Evolutionary conservation across 2,888 invertebrate genomes (phyloP).

Genomic region (Volucella inanis): DNA sequence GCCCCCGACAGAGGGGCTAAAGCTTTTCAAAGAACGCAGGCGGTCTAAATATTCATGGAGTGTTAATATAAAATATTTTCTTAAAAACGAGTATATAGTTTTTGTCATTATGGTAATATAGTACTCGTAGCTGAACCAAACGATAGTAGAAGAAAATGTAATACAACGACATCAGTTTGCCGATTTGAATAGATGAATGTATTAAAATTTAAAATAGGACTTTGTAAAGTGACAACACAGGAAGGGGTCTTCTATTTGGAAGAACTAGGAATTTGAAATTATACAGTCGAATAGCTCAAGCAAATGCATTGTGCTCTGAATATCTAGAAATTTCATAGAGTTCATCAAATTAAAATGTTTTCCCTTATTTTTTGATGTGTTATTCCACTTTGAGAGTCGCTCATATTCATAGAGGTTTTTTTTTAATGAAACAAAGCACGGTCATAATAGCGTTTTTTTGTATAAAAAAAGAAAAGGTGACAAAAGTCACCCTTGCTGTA

Average conservation of each 20-base stretch:
- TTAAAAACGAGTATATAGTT: conserved; percentile 7
- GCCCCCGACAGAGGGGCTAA: conserved; percentile 29
- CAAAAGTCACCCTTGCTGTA: too few relatives aligned
- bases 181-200: conserved; percentile 23
- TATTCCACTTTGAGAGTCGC: too few relatives aligned
- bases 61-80: conserved; percentile 72
- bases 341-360: too few relatives aligned
- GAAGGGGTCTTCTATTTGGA: not conserved
- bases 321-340: too few relatives aligned
- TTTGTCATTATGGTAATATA: conserved; percentile 50
- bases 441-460: too few relatives aligned
- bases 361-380: too few relatives aligned
- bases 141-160: conserved; percentile 1
- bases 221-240: not conserved
- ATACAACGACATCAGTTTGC: not conserved
- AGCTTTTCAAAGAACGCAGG: conserved; percentile 8
- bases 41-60: conserved; percentile 71
- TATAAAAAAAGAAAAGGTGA: too few relatives aligned
- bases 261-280: not conserved
- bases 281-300: too few relatives aligned
- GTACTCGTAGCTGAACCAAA: not conserved
- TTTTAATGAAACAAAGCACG: too few relatives aligned
- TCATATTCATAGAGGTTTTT: too few relatives aligned
- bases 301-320: too few relatives aligned
- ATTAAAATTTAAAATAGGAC: conserved; percentile 15